Evolutionary conservation across 1,140 invertebrate genomes (phyloP), one percentile per base, ranked within the genome.

Genomic region (Drosophila nikananu): DNA sequence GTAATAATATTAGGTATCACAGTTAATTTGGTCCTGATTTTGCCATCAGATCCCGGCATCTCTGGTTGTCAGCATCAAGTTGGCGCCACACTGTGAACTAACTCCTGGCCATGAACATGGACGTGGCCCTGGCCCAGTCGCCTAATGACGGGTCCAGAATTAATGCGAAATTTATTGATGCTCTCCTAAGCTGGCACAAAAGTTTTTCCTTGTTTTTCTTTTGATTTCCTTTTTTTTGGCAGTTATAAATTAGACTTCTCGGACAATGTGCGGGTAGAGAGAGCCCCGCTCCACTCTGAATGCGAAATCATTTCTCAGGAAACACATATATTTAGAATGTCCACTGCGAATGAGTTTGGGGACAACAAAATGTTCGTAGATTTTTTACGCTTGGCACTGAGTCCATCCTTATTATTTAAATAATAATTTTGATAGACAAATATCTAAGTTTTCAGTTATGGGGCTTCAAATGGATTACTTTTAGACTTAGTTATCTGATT

Each of bases 151-250:
- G 62, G 23, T 54, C 65, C 68, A 49, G 65, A 68, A 75, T 84
- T 84, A 87, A 90, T 89, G 83, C 67, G 73, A 89, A 82, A 89
- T 81, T 87, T 89, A 89, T 90, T 78, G 84, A 81, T 79, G 66
- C 68, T 49, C 54, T 65, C 49, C 49, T 68, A 61, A 59, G 59
- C 52, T 64, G 55, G 64, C 64, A 63, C 67, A 82, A 81, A 79
- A 74, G 68, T 74, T 74, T n/a, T 32, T 35, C 37, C 64, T 39
- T 66, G 44, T 77, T 59, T 51, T 77, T 71, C 55, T 52, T 52
- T 41, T 61, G 35, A 19, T 73, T 73, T 41, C 67, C 57, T 67
- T 83, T 79, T 78, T 89, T 83, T 51, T 84, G 86, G 54, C 81
- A 84, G 78, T 76, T 89, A 90, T 84, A 90, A 89, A 90, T 89